A percentile compares a stretch with the other conserved stretches of the same genome.
These are phyloP conservation scores for Carapus acus DNA, from an alignment of 2,797 vertebrate species.

Conservation along the genomic window DNA sequence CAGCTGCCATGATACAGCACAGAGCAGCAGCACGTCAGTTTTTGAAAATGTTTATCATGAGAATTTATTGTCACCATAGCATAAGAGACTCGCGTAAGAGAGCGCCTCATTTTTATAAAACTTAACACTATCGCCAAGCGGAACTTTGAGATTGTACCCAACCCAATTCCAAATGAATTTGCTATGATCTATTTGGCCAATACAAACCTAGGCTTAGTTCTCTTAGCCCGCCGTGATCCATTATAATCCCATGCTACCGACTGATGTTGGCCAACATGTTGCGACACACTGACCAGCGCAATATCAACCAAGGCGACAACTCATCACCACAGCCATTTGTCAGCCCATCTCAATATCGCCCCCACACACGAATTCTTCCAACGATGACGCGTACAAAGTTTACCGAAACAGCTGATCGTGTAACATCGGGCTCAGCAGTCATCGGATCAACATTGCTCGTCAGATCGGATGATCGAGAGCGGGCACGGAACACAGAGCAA, in stretches of 20 bases:
- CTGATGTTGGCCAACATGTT: constrained; percentile 1
- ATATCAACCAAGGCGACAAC: neutral
- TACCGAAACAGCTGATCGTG: constrained; percentile 5
- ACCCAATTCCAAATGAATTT: constrained; percentile 48
- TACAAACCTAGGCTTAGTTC: constrained; percentile 65
- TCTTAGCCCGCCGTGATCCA: constrained; percentile 68
- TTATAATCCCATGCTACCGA: constrained; percentile 42
- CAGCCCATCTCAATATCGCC: neutral
- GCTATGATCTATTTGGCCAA: constrained; percentile 69
- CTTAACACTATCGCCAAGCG: too few relatives aligned
- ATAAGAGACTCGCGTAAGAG: too few relatives aligned
- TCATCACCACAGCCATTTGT: neutral
- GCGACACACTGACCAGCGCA: constrained; percentile 6
- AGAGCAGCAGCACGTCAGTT: neutral
- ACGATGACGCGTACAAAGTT: neutral
- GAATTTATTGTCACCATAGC: neutral
- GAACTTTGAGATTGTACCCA: too few relatives aligned
- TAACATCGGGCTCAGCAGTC: neutral
- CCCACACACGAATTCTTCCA: neutral
- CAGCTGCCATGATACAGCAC: constrained; percentile 3
- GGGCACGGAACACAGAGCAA: neutral
- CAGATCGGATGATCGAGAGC: neutral
- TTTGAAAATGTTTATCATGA: constrained; percentile 7
- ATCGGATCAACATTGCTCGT: neutral
- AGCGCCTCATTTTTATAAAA: too few relatives aligned